phyloP scores from a whole-genome alignment of 1,140 invertebrate genomes.

The Drosophila rufa region DNA sequence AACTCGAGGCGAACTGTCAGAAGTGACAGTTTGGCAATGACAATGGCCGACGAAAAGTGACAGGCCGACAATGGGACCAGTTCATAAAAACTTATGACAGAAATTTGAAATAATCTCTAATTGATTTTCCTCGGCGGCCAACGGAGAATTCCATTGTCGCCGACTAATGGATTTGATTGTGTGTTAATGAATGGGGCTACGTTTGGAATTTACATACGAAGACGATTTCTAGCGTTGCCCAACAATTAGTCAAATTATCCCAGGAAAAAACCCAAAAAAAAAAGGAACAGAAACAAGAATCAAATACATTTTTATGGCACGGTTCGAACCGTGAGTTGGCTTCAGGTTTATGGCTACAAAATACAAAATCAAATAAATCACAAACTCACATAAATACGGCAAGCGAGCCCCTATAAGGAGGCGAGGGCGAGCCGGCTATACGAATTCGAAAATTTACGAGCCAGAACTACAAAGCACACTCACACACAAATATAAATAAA shows the following conservation, averaged over 20 bases:
- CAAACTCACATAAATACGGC: slow-evolving; percentile 75
- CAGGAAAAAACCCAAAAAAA: slow-evolving; percentile 42
- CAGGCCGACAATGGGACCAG: slow-evolving; percentile 54
- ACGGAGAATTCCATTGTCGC: slow-evolving; percentile 56
- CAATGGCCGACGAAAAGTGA: slow-evolving; percentile 41
- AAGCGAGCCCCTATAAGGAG: slow-evolving; percentile 44
- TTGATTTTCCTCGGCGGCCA: slow-evolving; percentile 63
- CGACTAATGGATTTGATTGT: slow-evolving; percentile 79
- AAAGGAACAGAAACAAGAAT: slow-evolving; percentile 17
- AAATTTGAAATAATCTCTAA: slow-evolving; percentile 72
- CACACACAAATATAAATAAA: slow-evolving; percentile 47
- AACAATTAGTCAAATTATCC: slow-evolving; percentile 59
- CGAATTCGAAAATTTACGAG: slow-evolving; percentile 74
- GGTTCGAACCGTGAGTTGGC: slow-evolving; percentile 33
- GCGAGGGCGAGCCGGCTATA: slow-evolving; percentile 54
- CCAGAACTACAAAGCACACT: slow-evolving; percentile 62
- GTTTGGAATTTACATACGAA: slow-evolving; percentile 42
- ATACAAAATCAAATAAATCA: slow-evolving; percentile 77
- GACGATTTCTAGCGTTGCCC: slow-evolving; percentile 39
- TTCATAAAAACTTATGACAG: slow-evolving; percentile 77
- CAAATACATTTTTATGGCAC: slow-evolving; percentile 63
- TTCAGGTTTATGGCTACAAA: slow-evolving; percentile 65
- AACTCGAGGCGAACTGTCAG: slow-evolving; percentile 56
- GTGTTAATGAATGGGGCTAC: slow-evolving; percentile 74
- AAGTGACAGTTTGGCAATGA: slow-evolving; percentile 60